Evolutionary conservation across 2,888 invertebrate species (phyloP).

Genomic region (Athalia circularis): DNA sequence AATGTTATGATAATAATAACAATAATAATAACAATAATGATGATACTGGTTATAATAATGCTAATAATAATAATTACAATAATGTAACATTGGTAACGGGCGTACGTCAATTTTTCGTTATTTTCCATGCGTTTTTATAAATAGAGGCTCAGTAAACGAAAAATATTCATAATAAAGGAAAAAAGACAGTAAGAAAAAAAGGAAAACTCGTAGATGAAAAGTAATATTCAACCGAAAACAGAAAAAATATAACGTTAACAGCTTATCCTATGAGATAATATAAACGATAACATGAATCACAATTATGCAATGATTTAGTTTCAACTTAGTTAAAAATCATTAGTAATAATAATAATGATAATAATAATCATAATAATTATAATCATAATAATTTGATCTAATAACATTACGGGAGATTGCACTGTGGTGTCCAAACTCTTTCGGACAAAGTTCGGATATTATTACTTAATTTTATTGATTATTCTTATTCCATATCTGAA

Average conservation of each 20-base stretch:
- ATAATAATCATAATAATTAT: constrained; percentile 10
- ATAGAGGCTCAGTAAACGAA: constrained; percentile 38
- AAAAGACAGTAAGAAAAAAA: not conserved
- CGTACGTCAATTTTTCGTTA: constrained; percentile 16
- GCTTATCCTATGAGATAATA: constrained; percentile 69
- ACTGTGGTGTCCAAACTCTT: constrained; percentile 61
- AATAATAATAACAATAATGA: constrained; percentile 81
- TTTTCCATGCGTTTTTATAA: constrained; percentile 50
- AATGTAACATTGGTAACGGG: constrained; percentile 72
- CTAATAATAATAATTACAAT: constrained; percentile 77
- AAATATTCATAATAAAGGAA: not conserved
- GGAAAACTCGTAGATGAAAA: constrained; percentile 42
- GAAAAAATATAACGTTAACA: constrained; percentile 73
- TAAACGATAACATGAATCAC: constrained; percentile 73
- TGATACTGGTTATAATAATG: constrained; percentile 78
- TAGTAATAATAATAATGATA: constrained; percentile 21
- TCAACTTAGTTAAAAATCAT: constrained; percentile 62
- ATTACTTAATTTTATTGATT: constrained; percentile 20
- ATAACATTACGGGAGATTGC: constrained; percentile 72
- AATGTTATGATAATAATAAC: constrained; percentile 80
- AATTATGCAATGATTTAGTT: constrained; percentile 68
- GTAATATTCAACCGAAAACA: constrained; percentile 51
- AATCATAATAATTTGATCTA: constrained; percentile 66
- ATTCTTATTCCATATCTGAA: constrained; percentile 10
- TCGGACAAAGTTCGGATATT: constrained; percentile 40